Percentiles rank a stretch among this genome's conserved stretches.
Conservation (phyloP, 2,113 vertebrate genomes). For the Istiophorus platypterus region DNA sequence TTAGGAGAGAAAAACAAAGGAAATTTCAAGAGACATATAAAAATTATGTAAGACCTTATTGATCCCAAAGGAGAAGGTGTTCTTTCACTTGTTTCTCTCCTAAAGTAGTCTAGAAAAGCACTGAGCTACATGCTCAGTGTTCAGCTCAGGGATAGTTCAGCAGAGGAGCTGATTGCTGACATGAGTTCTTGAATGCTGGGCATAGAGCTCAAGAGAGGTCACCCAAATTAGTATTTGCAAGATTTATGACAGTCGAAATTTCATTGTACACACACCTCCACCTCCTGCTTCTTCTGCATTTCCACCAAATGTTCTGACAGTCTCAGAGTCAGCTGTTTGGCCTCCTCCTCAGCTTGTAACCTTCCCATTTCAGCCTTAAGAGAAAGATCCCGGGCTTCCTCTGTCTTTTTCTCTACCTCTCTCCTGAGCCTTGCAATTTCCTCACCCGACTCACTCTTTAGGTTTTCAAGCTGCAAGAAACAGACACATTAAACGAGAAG, state of each 20-base stretch:
- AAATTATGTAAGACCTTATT: conserved; percentile 25
- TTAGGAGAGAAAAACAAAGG: conserved; percentile 21
- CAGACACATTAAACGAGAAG: conserved; percentile 16
- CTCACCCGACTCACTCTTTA: conserved; percentile 68
- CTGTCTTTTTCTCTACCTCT: conserved; percentile 58
- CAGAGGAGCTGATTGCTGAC: conserved; percentile 12
- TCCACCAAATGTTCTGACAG: conserved; percentile 68
- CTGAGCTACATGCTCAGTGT: neutral
- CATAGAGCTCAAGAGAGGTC: neutral
- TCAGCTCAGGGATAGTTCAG: neutral
- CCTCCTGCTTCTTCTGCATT: conserved; percentile 61
- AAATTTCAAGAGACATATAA: conserved; percentile 14
- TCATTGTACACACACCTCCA: conserved; percentile 64
- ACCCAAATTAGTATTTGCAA: conserved; percentile 26
- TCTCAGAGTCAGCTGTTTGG: conserved; percentile 56
- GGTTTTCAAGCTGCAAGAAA: conserved; percentile 65
- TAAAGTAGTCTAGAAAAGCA: neutral
- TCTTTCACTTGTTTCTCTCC: neutral
- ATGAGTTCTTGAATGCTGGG: conserved; percentile 1
- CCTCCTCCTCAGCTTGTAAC: conserved; percentile 63
- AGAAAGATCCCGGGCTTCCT: conserved; percentile 61
- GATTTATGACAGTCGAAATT: conserved; percentile 13
- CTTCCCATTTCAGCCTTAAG: conserved; percentile 65
- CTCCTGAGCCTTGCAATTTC: conserved; percentile 69
- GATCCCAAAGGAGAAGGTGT: neutral